Base-by-base conservation (phyloP, 2,113 vertebrate genomes). In the Atlantisia rogersi region DNA sequence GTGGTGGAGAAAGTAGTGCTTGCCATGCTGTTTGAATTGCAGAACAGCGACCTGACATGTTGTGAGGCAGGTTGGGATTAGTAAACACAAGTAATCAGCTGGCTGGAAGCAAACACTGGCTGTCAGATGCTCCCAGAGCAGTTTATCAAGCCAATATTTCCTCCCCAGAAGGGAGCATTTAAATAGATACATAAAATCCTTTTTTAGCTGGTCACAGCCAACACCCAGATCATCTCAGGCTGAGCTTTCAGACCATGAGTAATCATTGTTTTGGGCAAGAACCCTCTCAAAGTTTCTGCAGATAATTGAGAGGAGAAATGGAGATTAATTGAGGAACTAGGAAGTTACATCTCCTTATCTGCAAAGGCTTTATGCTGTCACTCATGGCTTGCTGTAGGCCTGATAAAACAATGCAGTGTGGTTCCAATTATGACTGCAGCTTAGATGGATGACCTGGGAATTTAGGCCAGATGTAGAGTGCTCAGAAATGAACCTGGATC, bases 311-410 rank as follows among this genome's bases (percentile, higher is more conserved):
- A 95, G 12, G 48, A 48, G 62, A 80, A 93, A 91, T 35, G 10
- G 88, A 78, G 70, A 94, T 31, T 42, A 94, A 90, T 20, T 64
- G 81, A 86, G 68, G 83, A 81, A 85, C 92, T 89, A 81, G 56
- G 83, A 96, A 82, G 84, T 22, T 69, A 28, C 39, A 55, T 90
- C 92, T 97, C 74, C 92, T 95, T 96, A 95, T 96, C 88, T 96
- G 59, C 58, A 91, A 89, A 89, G 78, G 94, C 69, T 94, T 95
- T 91, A 12, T 56, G 50, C 91, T 76, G 82, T 64, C 81, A 67
- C 70, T 92, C 93, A 35, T 29, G 21, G 11, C 93, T 93, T 76
- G n/a, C 85, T 93, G 48, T 14, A 62, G 70, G 40, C 31, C 63
- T 60, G 77, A 87, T 80, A 75, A 92, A 69, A 82, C 80, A 46